phyloP scores from a whole-genome alignment of 2,888 invertebrate genomes.

The Pristionchus arcanus region DNA sequence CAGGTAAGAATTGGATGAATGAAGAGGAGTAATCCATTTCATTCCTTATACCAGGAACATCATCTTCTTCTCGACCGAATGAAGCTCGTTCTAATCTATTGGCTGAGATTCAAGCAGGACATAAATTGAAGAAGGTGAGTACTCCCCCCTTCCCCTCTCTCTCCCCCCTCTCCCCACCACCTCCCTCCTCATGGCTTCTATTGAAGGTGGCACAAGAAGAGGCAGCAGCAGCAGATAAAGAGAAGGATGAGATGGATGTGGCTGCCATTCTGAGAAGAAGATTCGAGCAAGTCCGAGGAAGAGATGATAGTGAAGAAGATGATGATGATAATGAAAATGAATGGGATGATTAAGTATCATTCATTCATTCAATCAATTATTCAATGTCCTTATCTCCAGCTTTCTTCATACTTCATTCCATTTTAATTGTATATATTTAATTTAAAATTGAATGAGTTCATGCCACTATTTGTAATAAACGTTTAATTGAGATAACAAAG shows the following conservation, averaged over 20 bases:
- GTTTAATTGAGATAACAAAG: not conserved
- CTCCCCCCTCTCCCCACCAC: not conserved
- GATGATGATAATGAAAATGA: conserved; percentile 70
- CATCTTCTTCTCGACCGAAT: not conserved
- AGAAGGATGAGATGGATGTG: conserved; percentile 73
- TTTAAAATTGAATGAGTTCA: too few species aligned
- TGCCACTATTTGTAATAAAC: not conserved
- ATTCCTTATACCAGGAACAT: not conserved
- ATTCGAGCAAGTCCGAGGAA: conserved; percentile 75
- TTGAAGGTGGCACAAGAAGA: conserved; percentile 67
- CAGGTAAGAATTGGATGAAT: conserved; percentile 54
- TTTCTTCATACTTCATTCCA: not conserved
- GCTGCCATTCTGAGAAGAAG: conserved; percentile 77
- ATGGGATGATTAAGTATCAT: conserved; percentile 67
- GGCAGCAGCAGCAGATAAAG: conserved; percentile 64
- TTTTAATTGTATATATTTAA: not conserved
- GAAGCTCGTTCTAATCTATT: conserved; percentile 66
- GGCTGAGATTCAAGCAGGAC: conserved; percentile 75
- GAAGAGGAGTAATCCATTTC: not conserved
- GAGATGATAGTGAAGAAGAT: conserved; percentile 64
- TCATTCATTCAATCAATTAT: too few species aligned
- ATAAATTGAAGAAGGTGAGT: conserved; percentile 71
- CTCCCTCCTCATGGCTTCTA: not conserved
- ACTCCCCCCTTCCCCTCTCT: not conserved
- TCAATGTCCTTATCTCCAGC: not conserved